These are phyloP conservation scores for Micronycteris hirsuta DNA, from an alignment of 2,113 vertebrate species.

Conservation along the genomic window DNA sequence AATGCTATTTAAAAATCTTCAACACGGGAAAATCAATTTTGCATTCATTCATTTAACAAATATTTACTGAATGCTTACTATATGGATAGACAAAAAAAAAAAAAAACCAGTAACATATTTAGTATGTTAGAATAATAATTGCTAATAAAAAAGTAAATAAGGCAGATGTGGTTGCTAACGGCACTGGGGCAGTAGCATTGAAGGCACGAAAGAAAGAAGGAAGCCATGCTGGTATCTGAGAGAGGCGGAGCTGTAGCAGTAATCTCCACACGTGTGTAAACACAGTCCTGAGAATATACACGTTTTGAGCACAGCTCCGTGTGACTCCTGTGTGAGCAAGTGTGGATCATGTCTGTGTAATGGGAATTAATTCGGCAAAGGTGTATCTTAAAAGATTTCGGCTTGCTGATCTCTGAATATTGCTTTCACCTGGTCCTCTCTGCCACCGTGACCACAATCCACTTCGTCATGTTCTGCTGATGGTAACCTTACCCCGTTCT, in stretches of 20 bases:
- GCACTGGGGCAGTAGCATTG: not conserved
- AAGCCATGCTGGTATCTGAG: not conserved
- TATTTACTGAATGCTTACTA: not conserved
- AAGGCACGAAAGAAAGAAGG: not conserved
- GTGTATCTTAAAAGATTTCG: too few species aligned
- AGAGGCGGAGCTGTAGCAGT: not conserved
- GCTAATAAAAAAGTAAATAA: not conserved
- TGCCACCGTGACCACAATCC: too few species aligned
- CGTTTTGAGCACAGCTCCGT: too few species aligned
- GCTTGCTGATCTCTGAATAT: too few species aligned
- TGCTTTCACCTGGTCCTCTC: too few species aligned
- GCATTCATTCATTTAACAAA: not conserved
- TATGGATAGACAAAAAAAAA: not conserved
- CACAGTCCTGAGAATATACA: too few species aligned
- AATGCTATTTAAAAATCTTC: not conserved
- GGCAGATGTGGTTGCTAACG: not conserved
- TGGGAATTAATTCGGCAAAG: too few species aligned
- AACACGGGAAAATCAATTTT: conserved; percentile 16
- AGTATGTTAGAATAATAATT: not conserved
- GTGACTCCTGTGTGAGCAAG: too few species aligned
- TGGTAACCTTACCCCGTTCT: too few species aligned
- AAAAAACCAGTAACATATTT: conserved; percentile 11
- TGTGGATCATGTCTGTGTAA: too few species aligned
- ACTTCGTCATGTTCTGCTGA: too few species aligned
- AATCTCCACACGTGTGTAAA: too few species aligned